Evolutionary conservation across 2,113 vertebrate species (phyloP).

Genomic region (Uropsilus gracilis): DNA sequence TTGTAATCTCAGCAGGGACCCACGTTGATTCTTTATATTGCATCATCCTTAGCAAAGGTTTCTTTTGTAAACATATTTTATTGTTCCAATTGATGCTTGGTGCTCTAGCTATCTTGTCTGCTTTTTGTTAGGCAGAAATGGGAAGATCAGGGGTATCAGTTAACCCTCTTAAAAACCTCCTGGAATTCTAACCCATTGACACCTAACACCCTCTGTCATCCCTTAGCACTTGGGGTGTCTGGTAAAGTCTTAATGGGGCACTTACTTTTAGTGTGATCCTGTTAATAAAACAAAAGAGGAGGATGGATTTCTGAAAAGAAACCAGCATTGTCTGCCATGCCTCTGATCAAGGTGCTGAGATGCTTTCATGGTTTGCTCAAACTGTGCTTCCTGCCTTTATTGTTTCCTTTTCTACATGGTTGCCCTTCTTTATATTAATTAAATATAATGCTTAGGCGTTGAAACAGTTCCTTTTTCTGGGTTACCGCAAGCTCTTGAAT

Average conservation of each 20-base stretch:
- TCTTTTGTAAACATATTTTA: background rate
- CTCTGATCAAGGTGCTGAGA: background rate
- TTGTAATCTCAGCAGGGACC: background rate
- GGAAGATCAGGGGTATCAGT: background rate
- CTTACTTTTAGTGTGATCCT: constrained; percentile 35
- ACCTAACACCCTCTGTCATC: background rate
- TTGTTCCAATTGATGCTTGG: background rate
- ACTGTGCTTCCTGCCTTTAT: background rate
- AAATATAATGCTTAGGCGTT: background rate
- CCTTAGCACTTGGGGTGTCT: background rate
- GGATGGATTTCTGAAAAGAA: background rate
- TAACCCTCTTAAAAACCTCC: background rate
- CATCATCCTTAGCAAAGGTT: background rate
- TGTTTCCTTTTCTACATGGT: background rate
- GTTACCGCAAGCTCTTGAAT: background rate
- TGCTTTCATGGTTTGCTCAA: background rate
- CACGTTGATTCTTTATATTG: background rate
- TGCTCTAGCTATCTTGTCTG: background rate
- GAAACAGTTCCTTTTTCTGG: background rate
- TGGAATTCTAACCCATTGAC: background rate
- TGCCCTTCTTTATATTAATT: background rate
- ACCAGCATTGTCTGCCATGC: background rate
- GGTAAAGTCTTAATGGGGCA: background rate
- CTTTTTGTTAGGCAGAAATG: background rate
- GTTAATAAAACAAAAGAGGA: background rate